Conservation (phyloP, 2,888 invertebrate species). For the Amaurobius ferox region DNA sequence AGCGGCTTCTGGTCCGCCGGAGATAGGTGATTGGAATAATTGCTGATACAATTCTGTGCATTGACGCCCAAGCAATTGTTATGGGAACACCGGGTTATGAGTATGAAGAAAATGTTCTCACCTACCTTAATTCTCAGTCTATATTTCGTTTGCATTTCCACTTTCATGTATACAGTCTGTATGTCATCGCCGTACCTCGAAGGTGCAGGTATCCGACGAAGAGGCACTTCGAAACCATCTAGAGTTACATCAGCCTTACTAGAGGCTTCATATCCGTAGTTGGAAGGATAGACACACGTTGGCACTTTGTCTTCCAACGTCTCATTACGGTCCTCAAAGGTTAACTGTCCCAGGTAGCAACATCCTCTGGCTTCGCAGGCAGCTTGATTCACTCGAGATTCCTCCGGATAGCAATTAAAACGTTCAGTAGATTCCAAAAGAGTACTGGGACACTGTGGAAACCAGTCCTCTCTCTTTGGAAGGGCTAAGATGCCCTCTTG, state of each 20-base stretch:
- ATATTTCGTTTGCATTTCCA: constrained; percentile 72
- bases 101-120: neutral
- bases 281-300: constrained; percentile 65
- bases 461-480: constrained; percentile 37
- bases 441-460: constrained; percentile 39
- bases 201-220: constrained; percentile 61
- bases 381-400: constrained; percentile 17
- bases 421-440: constrained; percentile 18
- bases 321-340: neutral
- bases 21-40: too few relatives aligned
- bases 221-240: constrained; percentile 66
- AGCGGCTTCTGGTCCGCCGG: too few relatives aligned
- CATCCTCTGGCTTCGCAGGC: constrained; percentile 69
- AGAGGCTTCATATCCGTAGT: constrained; percentile 67
- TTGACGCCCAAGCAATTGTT: too few relatives aligned
- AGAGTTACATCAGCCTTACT: constrained; percentile 41
- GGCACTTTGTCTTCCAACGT: constrained; percentile 3
- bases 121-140: constrained; percentile 71
- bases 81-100: too few relatives aligned
- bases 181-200: constrained; percentile 71
- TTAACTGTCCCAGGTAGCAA: constrained; percentile 36
- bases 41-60: too few relatives aligned
- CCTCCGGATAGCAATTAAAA: constrained; percentile 71
- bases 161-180: constrained; percentile 45
- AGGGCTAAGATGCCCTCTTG: constrained; percentile 23